Conservation (phyloP, 2,797 vertebrate genomes). For the Synaphobranchus kaupii region DNA sequence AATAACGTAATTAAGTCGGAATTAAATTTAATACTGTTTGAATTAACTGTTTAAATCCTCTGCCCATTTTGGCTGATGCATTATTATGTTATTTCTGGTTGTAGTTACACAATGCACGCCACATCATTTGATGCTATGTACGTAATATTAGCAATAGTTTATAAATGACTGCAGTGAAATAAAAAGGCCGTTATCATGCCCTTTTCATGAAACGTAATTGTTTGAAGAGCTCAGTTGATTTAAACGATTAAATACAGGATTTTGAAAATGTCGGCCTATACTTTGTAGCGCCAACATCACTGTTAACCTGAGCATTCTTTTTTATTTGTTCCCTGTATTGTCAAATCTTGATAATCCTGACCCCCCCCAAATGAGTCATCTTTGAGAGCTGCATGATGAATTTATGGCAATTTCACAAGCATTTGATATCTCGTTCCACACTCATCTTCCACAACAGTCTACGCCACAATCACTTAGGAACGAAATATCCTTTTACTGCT, state of each 20-base stretch:
- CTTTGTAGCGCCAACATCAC: neutral
- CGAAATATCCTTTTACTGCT: slow-evolving; percentile 58
- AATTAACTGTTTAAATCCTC: neutral
- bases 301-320: neutral
- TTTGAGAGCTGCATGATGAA: neutral
- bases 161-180: neutral
- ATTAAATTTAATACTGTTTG: neutral
- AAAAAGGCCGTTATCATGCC: neutral
- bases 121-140: neutral
- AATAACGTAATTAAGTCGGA: neutral
- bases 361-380: neutral
- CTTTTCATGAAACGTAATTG: neutral
- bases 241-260: neutral
- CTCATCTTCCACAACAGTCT: slow-evolving; percentile 55
- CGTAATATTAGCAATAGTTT: neutral
- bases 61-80: slow-evolving; percentile 6
- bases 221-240: neutral
- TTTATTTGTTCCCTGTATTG: neutral
- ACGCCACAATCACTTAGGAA: slow-evolving; percentile 62
- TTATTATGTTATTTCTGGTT: neutral
- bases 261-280: neutral
- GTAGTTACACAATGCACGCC: neutral
- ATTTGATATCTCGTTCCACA: slow-evolving; percentile 48
- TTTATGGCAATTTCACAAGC: slow-evolving; percentile 56
- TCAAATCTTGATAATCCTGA: neutral